phyloP scores from a whole-genome alignment of 2,797 vertebrate genomes.

The Rhodeus uyekii region DNA sequence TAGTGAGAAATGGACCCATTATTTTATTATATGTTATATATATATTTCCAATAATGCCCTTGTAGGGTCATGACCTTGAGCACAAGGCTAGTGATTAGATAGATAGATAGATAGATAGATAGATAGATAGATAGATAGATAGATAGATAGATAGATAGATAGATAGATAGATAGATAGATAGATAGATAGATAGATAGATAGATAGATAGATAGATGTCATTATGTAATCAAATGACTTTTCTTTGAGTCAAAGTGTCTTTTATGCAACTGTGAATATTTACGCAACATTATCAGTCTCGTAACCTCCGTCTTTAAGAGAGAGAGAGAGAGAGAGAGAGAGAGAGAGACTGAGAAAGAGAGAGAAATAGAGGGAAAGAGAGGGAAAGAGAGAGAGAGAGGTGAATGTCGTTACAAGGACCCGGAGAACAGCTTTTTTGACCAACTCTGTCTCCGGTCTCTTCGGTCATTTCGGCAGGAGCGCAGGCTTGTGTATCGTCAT shows the following conservation, averaged over 20 bases:
- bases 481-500: constrained; percentile 30
- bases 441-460: background rate
- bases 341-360: too few relatives aligned
- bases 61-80: background rate
- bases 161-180: background rate
- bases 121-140: background rate
- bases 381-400: too few relatives aligned
- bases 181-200: background rate
- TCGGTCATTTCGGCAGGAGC: constrained; percentile 35
- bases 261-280: constrained; percentile 24
- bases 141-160: background rate
- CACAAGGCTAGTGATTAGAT: background rate
- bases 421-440: background rate
- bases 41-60: too few relatives aligned
- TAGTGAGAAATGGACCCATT: too few relatives aligned
- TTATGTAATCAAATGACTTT: background rate
- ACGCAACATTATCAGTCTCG: constrained; percentile 27
- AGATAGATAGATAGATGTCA: background rate
- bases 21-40: too few relatives aligned
- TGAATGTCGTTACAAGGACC: constrained; percentile 5
- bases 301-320: constrained; percentile 6
- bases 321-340: too few relatives aligned
- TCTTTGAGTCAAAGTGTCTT: background rate
- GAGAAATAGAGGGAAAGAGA: too few relatives aligned
- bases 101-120: background rate